These are phyloP conservation scores for Masticophis lateralis DNA, from an alignment of 2,797 vertebrate species.

Conservation along the genomic window DNA sequence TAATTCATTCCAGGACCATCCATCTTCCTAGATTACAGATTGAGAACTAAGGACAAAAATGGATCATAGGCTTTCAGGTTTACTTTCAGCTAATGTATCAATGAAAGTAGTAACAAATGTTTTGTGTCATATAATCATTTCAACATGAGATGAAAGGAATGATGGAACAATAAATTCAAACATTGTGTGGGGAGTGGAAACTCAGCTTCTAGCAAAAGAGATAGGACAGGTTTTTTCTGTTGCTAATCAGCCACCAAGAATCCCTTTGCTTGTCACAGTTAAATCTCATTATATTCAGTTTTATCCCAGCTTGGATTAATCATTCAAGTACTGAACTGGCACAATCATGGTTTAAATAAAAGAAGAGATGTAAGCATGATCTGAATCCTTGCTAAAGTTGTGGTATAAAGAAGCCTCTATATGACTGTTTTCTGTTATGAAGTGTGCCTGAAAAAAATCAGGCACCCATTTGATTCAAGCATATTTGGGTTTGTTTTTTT, in stretches of 20 bases:
- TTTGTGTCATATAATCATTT: not conserved
- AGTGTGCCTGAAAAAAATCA: not conserved
- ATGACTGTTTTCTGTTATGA: not conserved
- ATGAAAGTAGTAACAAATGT: not conserved
- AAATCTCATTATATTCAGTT: not conserved
- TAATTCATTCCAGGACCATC: not conserved
- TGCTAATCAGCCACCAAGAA: not conserved
- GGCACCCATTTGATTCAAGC: not conserved
- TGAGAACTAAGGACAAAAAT: not conserved
- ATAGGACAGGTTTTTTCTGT: not conserved
- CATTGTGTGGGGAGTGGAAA: not conserved
- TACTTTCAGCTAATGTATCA: not conserved
- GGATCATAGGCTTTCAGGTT: not conserved
- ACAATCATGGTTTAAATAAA: not conserved
- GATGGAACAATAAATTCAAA: not conserved
- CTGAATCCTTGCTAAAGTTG: not conserved
- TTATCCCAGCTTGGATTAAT: not conserved
- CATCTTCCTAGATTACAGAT: not conserved
- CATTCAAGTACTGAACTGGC: not conserved
- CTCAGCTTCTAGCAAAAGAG: not conserved
- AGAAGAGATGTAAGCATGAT: not conserved
- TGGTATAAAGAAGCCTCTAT: not conserved
- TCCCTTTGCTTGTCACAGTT: not conserved
- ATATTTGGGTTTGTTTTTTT: not conserved
- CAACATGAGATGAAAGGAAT: not conserved